Percentiles rank a stretch among this genome's conserved stretches.
Evolutionary conservation across 2,888 invertebrate species (phyloP).

Genomic region (Syrphus vitripennis): DNA sequence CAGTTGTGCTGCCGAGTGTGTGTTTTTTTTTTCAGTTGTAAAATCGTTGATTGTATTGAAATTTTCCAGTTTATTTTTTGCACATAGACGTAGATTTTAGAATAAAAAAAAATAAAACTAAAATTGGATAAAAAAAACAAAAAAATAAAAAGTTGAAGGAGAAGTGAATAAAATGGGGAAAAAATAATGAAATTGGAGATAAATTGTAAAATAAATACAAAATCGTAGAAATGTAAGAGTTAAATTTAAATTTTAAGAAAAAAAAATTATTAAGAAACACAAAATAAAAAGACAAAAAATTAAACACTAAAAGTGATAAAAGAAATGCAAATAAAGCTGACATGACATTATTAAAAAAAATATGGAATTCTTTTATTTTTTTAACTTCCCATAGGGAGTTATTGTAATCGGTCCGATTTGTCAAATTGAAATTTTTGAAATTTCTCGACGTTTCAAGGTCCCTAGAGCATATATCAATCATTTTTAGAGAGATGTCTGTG

Average conservation of each 20-base stretch:
- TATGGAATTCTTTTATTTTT: neutral
- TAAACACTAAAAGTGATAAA: conserved; percentile 26
- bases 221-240: conserved; percentile 55
- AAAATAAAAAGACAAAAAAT: neutral
- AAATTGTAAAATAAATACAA: conserved; percentile 52
- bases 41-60: conserved; percentile 63
- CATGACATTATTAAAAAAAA: conserved; percentile 30
- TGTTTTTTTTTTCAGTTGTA: conserved; percentile 48
- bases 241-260: conserved; percentile 28
- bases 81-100: conserved; percentile 66
- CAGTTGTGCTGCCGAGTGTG: conserved; percentile 54
- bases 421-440: no score
- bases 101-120: conserved; percentile 14
- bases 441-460: no score
- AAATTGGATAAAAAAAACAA: conserved; percentile 11
- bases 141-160: neutral
- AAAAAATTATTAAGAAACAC: conserved; percentile 11
- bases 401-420: no score
- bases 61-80: conserved; percentile 69
- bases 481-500: no score
- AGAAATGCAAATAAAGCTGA: conserved; percentile 52
- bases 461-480: no score
- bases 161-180: conserved; percentile 8
- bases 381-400: no score
- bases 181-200: conserved; percentile 33